Evolutionary conservation across 2,113 vertebrate species (phyloP), one percentile per base, ranked within the genome.

Genomic region (Rynchops niger): DNA sequence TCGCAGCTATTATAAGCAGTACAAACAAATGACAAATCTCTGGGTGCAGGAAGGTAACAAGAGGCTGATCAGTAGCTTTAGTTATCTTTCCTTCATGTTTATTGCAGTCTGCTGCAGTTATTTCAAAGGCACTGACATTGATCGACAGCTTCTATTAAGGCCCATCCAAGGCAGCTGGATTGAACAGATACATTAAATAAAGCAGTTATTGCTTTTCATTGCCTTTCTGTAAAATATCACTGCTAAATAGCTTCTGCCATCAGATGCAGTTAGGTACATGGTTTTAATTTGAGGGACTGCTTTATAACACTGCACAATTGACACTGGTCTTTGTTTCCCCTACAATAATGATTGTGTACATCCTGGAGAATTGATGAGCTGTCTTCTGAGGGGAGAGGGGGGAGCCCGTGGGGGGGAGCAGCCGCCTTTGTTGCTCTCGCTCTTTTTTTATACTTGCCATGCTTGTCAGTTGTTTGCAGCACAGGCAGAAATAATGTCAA

Each of bases 71-170:
- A 98, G 98, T 94, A 88, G 97, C 97, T 97, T 97, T 96, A 98
- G 98, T 99, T 99, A 99, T 99, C 99, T 99, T 98, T 95, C 97
- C 97, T 98, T 98, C 97, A 79, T 99, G 99, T 99, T 99, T 99
- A 99, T 99, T 99, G 99, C 99, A 99, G 98, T 98, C 98, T 98
- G 99, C 97, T 98, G 97, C 97, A 97, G 98, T 98, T 99, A 99
- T 99, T 98, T 98, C 98, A 98, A 97, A 97, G 84, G 95, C 94
- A 88, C 98, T 99, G 99, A 99, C 99, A 98, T 98, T 99, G 99
- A 99, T 99, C 93, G 99, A 99, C 99, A 99, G 98, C 99, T 99
- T 98, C 99, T 99, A 99, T 99, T 99, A 99, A 99, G 98, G 98
- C 96, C 98, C 90, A 97, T 98, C 98, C 98, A 98, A 97, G 97